Conservation (phyloP, 2,888 invertebrate genomes). For the Deroplatys truncata region DNA sequence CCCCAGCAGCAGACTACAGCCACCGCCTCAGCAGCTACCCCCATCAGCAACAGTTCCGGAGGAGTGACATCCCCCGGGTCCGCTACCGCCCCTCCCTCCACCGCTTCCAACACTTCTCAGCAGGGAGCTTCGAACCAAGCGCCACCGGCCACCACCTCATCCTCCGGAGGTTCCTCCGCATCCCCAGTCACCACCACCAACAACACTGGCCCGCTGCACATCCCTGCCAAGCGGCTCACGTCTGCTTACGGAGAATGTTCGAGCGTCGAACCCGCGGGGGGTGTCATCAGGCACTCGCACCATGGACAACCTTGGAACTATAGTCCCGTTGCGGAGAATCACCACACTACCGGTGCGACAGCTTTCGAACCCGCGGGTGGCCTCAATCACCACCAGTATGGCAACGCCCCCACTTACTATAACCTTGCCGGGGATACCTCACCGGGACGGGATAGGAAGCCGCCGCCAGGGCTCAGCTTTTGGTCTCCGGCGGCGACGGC, state of each 20-base stretch:
- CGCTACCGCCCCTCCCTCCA: constrained; percentile 38
- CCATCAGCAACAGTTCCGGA: constrained; percentile 22
- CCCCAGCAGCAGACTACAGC: neutral
- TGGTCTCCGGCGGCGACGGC: constrained; percentile 61
- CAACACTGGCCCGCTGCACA: constrained; percentile 72
- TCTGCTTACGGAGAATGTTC: constrained; percentile 49
- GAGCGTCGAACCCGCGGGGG: constrained; percentile 51
- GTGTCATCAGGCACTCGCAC: constrained; percentile 71
- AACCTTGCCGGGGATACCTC: constrained; percentile 61
- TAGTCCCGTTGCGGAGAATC: constrained; percentile 57
- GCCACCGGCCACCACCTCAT: constrained; percentile 31
- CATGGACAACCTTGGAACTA: constrained; percentile 67
- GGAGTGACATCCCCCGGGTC: constrained; percentile 30
- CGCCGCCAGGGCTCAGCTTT: constrained; percentile 55
- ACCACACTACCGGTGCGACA: constrained; percentile 47
- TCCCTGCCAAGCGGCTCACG: constrained; percentile 76
- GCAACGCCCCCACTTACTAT: constrained; percentile 68
- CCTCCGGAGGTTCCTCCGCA: constrained; percentile 27
- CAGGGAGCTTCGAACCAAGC: constrained; percentile 29
- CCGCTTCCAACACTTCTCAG: constrained; percentile 27
- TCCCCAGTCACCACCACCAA: constrained; percentile 44
- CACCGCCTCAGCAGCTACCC: constrained; percentile 37
- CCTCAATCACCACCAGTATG: constrained; percentile 61
- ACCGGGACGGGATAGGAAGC: constrained; percentile 56
- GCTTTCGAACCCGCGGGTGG: constrained; percentile 52